Base-by-base conservation (phyloP, 2,888 invertebrate genomes). In the Leucophora obtusa region DNA sequence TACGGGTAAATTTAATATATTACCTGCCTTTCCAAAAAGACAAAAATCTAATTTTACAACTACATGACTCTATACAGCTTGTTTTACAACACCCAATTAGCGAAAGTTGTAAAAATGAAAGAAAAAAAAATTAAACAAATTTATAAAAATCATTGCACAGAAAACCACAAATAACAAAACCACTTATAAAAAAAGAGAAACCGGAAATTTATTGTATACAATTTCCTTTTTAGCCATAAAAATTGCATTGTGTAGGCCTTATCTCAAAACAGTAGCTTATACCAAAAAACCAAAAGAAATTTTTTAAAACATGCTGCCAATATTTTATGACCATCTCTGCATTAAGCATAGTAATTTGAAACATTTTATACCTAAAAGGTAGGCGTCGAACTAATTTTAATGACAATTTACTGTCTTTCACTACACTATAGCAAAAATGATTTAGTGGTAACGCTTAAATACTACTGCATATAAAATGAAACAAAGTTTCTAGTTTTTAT, bases 11-110 rank as follows among this genome's bases (percentile, higher is more conserved):
- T 38, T 38, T 11, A 38, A 38, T 11, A 38, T 38, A 38, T 14
- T 38, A 38, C 38, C 28, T n/a, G 6, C 0, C 14, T 47, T 47
- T n/a, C n/a, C n/a, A 47, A 47, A 47, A 38, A 2, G n/a, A 14
- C n/a, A 1, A 47, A 47, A 47, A 14, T 47, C 6, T 10, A 47
- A 47, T 47, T n/a, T 14, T 7, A 47, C 2, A 47, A 47, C 43
- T n/a, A n/a, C 43, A 43, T 14, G 43, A 11, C 11, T 43, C 14
- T 14, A n/a, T n/a, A n/a, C 59, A 75, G 33, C 62, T 35, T 74
- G 56, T 53, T 75, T 60, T 58, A 68, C 72, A 73, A 33, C 76
- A 71, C 54, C 47, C 68, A 74, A 82, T 79, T 82, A 82, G 82
- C 79, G 77, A 82, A 82, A 82, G 82, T 79, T 75, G 70, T 54